These are phyloP conservation scores for Eulemur coronatus DNA, from an alignment of 2,797 vertebrate species.

Conservation along the genomic window DNA sequence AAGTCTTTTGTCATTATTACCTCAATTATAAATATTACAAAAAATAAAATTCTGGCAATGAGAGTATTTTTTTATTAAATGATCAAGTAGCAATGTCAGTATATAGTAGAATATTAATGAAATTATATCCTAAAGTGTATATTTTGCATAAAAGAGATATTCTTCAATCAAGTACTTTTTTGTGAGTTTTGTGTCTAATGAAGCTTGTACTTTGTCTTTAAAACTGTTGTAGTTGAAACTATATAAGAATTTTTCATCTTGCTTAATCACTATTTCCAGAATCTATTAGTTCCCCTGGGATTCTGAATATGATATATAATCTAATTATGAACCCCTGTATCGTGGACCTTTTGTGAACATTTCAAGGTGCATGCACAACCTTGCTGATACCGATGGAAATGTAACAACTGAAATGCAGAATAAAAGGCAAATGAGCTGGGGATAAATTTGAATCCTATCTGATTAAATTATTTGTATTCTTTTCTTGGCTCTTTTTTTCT, in stretches of 20 bases:
- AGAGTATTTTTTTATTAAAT: conserved; percentile 83
- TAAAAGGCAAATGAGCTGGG: conserved; percentile 85
- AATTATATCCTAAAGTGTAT: conserved; percentile 87
- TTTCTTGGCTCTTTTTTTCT: conserved; percentile 69
- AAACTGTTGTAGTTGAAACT: conserved; percentile 88
- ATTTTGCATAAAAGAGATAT: conserved; percentile 89
- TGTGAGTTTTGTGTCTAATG: conserved; percentile 91
- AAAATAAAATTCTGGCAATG: conserved; percentile 86
- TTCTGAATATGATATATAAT: conserved; percentile 83
- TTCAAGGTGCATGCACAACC: conserved; percentile 92
- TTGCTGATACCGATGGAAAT: conserved; percentile 83
- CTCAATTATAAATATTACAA: conserved; percentile 84
- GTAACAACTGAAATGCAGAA: conserved; percentile 87
- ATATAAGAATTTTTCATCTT: conserved; percentile 88
- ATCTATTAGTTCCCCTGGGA: conserved; percentile 87
- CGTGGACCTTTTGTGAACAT: conserved; percentile 91
- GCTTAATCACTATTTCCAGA: conserved; percentile 86
- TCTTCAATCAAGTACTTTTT: conserved; percentile 89
- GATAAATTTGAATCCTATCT: conserved; percentile 80
- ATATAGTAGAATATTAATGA: conserved; percentile 83
- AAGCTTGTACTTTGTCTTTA: conserved; percentile 87
- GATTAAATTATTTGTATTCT: conserved; percentile 78
- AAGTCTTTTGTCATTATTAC: conserved; percentile 85
- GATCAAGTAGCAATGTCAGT: conserved; percentile 78
- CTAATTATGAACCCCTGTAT: conserved; percentile 89